phyloP scores from a whole-genome alignment of 2,113 vertebrate genomes.

The Nerophis ophidion region DNA sequence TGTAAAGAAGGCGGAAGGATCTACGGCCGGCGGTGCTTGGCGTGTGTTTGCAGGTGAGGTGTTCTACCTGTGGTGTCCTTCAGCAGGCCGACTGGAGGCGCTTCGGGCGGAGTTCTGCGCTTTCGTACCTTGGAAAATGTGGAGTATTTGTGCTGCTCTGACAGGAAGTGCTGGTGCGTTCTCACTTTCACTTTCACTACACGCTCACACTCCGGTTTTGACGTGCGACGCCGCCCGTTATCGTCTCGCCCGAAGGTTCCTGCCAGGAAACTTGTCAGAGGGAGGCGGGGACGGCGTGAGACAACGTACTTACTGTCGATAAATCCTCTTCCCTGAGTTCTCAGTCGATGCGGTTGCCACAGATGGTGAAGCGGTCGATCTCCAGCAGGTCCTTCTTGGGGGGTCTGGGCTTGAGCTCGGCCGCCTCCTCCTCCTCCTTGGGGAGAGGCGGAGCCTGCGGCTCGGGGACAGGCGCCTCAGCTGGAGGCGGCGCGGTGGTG shows the following conservation, averaged over 20 bases:
- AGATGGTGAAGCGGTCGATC: slow-evolving; percentile 97
- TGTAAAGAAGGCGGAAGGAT: too few species aligned
- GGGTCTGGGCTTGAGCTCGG: slow-evolving; percentile 78
- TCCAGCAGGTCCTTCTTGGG: slow-evolving; percentile 90
- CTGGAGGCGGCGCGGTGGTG: slow-evolving; percentile 17
- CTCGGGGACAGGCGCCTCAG: slow-evolving; percentile 43
- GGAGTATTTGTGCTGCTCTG: slow-evolving; percentile 17
- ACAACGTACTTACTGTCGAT: slow-evolving; percentile 27
- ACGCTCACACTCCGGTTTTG: slow-evolving; percentile 14
- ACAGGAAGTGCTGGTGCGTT: slow-evolving; percentile 45
- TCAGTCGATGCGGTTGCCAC: slow-evolving; percentile 94
- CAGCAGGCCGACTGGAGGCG: too few species aligned
- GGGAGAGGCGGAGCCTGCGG: slow-evolving; percentile 70
- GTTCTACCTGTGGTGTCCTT: too few species aligned
- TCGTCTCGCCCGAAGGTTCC: slow-evolving; percentile 23
- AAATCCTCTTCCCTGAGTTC: slow-evolving; percentile 54
- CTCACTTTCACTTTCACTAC: slow-evolving; percentile 8
- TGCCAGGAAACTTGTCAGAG: slow-evolving; percentile 9
- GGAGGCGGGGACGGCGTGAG: not conserved
- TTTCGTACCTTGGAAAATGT: too few species aligned
- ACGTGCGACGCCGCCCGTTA: slow-evolving; percentile 2
- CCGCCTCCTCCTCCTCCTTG: slow-evolving; percentile 74
- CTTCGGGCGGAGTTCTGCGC: too few species aligned
- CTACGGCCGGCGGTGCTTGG: too few species aligned
- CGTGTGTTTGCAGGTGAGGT: too few species aligned